These are phyloP conservation scores for Tenthredo distinguenda DNA, from an alignment of 2,888 invertebrate species.

Conservation along the genomic window DNA sequence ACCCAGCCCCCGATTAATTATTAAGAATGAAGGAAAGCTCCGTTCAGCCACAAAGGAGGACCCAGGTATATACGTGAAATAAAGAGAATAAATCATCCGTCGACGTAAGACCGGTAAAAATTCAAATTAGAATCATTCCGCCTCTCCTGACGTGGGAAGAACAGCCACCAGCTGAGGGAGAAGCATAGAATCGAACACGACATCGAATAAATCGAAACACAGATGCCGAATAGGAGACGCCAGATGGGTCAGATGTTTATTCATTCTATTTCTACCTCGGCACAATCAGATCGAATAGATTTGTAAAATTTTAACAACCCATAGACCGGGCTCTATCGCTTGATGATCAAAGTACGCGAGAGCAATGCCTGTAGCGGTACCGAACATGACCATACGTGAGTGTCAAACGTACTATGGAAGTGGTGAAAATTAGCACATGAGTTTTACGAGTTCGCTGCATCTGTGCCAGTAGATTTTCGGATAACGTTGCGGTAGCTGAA, in stretches of 20 bases:
- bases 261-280: not conserved
- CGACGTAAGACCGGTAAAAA: not conserved
- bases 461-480: conserved; percentile 3
- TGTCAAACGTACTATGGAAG: not conserved
- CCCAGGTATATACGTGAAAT: not conserved
- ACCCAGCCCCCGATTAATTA: conserved; percentile 36
- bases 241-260: not conserved
- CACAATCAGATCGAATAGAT: conserved; percentile 3
- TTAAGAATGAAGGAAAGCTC: conserved; percentile 2
- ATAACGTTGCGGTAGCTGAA: conserved; percentile 3
- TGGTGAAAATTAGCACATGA: conserved; percentile 8
- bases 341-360: not conserved
- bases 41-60: not conserved
- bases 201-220: not conserved
- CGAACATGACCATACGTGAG: conserved; percentile 2
- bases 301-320: conserved; percentile 5
- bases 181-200: not conserved
- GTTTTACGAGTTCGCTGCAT: conserved; percentile 17
- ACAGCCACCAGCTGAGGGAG: not conserved
- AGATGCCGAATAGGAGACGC: not conserved
- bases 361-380: not conserved
- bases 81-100: not conserved
- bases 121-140: not conserved
- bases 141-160: not conserved
- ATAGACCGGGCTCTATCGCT: not conserved